Evolutionary conservation across 2,888 invertebrate genomes (phyloP), one percentile per base, ranked within the genome.

Genomic region (Stenolophus ochropezus): DNA sequence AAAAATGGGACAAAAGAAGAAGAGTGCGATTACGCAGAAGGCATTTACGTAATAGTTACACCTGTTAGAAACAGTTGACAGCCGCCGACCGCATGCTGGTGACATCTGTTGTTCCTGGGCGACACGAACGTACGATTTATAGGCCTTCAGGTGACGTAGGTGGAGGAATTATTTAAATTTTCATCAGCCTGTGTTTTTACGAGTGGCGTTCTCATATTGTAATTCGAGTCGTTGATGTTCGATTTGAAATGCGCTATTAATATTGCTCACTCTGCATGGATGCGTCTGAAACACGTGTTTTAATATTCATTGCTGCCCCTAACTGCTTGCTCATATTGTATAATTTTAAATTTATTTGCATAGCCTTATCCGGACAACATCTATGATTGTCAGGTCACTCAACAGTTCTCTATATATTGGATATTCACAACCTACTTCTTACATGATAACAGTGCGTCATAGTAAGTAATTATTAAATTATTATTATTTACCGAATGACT

Each of bases 81-180:
- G 47, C 16, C 81, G 80, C 47, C 65, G 53, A 23, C 80, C 74
- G 80, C 73, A 74, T 81, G 81, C 23, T 75, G 75, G 75, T 81
- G 81, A 81, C 81, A 81, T 81, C 81, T 81, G 81, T 47, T 75
- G 47, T n/a, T 61, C 61, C 58, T 77, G 21, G 20, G 58, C 58
- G 73, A 81, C 56, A 74, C 56, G 18, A 42, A 42, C 53, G 14
- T 27, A 75, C 47, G 75, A 81, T 81, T 81, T 81, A 81, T 81
- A 20, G 65, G 49, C 49, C 75, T 75, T 81, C 74, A 61, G 23
- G 20, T 65, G 81, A 81, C 75, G 81, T 81, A 81, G 81, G 81
- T 75, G 81, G 81, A 81, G 58, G 61, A 73, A 81, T 80, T 80
- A 80, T 81, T 81, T 81, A 81, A 81, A 81, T 81, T 61, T 81